Conservation (phyloP, 2,888 invertebrate species). For the Prostheceraeus crozeri region DNA sequence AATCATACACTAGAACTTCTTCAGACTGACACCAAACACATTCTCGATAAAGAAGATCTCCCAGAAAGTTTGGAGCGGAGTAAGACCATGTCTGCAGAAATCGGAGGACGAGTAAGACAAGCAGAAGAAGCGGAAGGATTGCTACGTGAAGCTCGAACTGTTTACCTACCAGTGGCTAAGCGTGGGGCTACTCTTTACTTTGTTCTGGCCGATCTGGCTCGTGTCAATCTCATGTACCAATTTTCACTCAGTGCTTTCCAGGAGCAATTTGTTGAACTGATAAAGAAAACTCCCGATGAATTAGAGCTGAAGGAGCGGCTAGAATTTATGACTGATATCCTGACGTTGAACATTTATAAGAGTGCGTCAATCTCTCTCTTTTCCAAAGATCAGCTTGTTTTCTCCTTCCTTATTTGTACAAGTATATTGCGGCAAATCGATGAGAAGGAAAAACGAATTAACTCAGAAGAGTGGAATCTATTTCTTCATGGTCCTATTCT, state of each 20-base stretch:
- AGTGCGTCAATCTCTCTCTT: conserved; percentile 54
- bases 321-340: conserved; percentile 43
- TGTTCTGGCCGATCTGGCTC: conserved; percentile 52
- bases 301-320: conserved; percentile 32
- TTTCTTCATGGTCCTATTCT: conserved; percentile 53
- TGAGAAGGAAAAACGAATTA: not conserved
- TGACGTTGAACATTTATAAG: conserved; percentile 30
- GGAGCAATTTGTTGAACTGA: conserved; percentile 46
- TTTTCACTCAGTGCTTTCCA: conserved; percentile 56
- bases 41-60: conserved; percentile 54
- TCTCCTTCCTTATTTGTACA: conserved; percentile 53
- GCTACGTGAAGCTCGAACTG: conserved; percentile 51
- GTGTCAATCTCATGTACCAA: conserved; percentile 56
- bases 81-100: conserved; percentile 52
- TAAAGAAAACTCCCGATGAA: not conserved
- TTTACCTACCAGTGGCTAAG: conserved; percentile 45
- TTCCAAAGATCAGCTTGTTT: conserved; percentile 54
- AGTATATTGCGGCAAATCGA: conserved; percentile 47
- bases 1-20: conserved; percentile 54
- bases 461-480: conserved; percentile 49
- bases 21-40: conserved; percentile 52
- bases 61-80: conserved; percentile 52
- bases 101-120: conserved; percentile 48
- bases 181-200: conserved; percentile 56
- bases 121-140: conserved; percentile 53